Evolutionary conservation across 2,797 vertebrate species (phyloP).

Genomic region (Tokudaia tokunoshimensis): DNA sequence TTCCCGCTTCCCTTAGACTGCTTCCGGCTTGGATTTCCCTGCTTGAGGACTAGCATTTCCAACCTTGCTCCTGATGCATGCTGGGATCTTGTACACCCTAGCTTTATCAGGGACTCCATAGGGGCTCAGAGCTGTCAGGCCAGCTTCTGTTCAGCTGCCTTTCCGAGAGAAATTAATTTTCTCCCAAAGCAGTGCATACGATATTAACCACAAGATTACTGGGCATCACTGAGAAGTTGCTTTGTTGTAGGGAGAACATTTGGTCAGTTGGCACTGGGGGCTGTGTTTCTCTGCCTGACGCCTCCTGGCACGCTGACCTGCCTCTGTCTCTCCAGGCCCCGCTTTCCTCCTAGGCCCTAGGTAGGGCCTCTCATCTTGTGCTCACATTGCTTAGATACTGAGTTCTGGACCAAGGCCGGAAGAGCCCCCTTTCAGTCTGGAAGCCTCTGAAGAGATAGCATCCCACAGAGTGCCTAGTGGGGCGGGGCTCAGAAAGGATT

Average conservation of each 20-base stretch:
- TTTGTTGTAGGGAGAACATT: background rate
- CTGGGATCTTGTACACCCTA: background rate
- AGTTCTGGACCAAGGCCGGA: background rate
- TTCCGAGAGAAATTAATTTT: background rate
- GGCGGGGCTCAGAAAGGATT: rapidly evolving
- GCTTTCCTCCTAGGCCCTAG: background rate
- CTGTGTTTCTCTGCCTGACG: background rate
- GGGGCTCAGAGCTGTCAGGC: background rate
- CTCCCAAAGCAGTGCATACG: background rate
- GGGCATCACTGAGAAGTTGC: background rate
- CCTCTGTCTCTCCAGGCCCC: too few relatives aligned
- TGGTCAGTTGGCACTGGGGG: rapidly evolving
- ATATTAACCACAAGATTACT: background rate
- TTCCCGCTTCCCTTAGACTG: background rate
- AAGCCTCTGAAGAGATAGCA: background rate
- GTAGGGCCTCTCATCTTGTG: background rate
- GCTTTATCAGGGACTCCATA: background rate
- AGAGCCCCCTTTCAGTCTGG: background rate
- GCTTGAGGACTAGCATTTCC: background rate
- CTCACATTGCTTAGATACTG: constrained; percentile 34
- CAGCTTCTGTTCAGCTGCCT: background rate
- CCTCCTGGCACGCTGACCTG: rapidly evolving
- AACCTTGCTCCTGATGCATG: background rate
- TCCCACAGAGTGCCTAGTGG: rapidly evolving
- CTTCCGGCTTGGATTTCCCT: background rate